Evolutionary conservation across 2,797 vertebrate species (phyloP), one percentile per base, ranked within the genome.

Genomic region (Parauchenoglanis ngamensis): DNA sequence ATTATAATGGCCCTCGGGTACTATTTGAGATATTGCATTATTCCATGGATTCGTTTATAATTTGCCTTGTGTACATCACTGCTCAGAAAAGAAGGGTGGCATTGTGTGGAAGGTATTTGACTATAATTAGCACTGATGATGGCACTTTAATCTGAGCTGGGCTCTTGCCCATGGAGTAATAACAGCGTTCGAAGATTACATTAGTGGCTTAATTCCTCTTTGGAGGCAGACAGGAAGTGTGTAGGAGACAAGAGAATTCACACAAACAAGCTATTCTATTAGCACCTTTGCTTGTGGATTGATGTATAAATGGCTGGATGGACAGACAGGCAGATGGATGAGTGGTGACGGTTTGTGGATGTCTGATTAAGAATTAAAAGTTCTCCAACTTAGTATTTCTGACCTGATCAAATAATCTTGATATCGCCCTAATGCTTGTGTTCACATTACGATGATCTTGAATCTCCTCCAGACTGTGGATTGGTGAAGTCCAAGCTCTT

Each of bases 111-210:
- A 77, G 57, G 84, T 25, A 49, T 83, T 85, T 68, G 44, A 88
- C 81, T 82, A 25, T 86, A 76, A 86, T 88, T 86, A 86, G 40
- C 70, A 77, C 40, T n/a, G 63, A 84, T 84, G 82, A 87, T 63
- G 68, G 7, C 86, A 87, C 79, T 63, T 83, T 81, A 35, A 70
- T 46, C n/a, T 77, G 65, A 88, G 44, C 86, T 76, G 80, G n/a
- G 49, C 12, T 54, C 19, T 35, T 4, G 73, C 35, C 70, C 25
- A 35, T 85, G 17, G 31, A 61, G 77, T 67, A 85, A 46, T 83
- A 85, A 87, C 67, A 85, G 40, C 10, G 3, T 76, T 68, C 65
- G 10, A 23, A 85, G 73, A 86, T 82, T 25, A 56, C 77, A 79
- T 79, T 84, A 63, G 73, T 80, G 81, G 68, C 59, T 56, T 65